phyloP scores from a whole-genome alignment of 53 echinoderm and acorn worm species.

The Apostichopus leukothele region DNA sequence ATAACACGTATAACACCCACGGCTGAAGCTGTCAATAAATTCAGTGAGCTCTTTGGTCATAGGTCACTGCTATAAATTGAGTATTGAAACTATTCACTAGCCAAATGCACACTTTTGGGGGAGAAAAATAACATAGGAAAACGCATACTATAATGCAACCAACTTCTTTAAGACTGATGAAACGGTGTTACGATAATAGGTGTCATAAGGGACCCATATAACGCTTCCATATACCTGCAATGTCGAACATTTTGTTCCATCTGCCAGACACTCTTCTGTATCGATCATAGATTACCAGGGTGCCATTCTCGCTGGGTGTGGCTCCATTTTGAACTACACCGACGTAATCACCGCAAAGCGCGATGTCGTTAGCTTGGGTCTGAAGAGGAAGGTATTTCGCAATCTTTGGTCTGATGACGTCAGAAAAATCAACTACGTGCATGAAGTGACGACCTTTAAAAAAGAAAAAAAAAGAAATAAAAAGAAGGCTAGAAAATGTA shows the following conservation, averaged over 20 bases:
- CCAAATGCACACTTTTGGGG: too few species aligned
- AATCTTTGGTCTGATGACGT: constrained; percentile 54
- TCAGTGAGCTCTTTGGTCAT: too few species aligned
- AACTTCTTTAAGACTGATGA: too few species aligned
- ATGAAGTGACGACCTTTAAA: constrained; percentile 57
- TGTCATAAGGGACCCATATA: too few species aligned
- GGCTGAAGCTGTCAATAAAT: too few species aligned
- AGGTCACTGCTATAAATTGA: too few species aligned
- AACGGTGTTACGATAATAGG: too few species aligned
- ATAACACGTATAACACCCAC: too few species aligned
- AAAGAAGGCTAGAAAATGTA: not conserved
- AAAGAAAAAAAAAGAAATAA: not conserved
- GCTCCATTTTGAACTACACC: constrained; percentile 48
- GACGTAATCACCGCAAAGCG: constrained; percentile 59
- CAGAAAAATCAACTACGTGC: constrained; percentile 70
- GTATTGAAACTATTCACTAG: too few species aligned
- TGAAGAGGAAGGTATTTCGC: constrained; percentile 37
- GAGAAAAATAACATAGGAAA: too few species aligned
- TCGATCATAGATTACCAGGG: constrained; percentile 57
- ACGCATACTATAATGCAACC: too few species aligned
- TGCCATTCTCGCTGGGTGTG: constrained; percentile 36
- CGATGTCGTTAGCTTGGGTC: constrained; percentile 57
- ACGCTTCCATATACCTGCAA: too few species aligned
- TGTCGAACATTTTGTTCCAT: constrained; percentile 47
- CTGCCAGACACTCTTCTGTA: constrained; percentile 36